phyloP scores from a whole-genome alignment of 2,888 invertebrate species.

The Standfussiana lucernea region DNA sequence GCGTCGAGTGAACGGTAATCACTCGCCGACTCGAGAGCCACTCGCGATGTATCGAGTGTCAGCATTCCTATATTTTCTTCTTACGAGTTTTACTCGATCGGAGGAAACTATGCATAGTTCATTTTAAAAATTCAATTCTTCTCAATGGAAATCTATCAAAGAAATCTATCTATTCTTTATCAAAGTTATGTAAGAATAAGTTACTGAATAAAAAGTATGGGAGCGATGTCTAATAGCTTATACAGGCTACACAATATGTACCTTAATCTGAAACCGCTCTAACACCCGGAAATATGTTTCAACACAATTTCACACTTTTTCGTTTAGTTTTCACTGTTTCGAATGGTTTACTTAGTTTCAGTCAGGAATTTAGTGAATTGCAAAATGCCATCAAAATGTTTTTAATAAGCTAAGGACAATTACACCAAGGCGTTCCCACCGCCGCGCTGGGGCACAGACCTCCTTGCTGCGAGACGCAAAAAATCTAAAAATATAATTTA shows the following conservation, averaged over 20 bases:
- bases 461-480: not conserved
- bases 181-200: not conserved
- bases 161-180: too few relatives aligned
- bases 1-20: slow-evolving; percentile 73
- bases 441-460: not conserved
- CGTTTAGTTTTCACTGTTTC: not conserved
- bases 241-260: not conserved
- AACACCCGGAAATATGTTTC: not conserved
- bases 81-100: slow-evolving; percentile 45
- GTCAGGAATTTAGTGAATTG: not conserved
- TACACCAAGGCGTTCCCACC: not conserved
- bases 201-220: not conserved
- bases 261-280: not conserved
- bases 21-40: slow-evolving; percentile 61
- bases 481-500: not conserved
- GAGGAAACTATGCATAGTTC: not conserved
- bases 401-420: not conserved
- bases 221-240: not conserved
- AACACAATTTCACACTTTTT: not conserved
- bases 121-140: not conserved
- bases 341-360: not conserved
- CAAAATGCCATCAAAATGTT: not conserved
- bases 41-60: slow-evolving; percentile 64
- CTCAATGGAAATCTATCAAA: not conserved
- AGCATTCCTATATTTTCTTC: slow-evolving; percentile 55